These are phyloP conservation scores for Agonopterix alstromeriana DNA, from an alignment of 2,888 invertebrate genomes.

Conservation along the genomic window DNA sequence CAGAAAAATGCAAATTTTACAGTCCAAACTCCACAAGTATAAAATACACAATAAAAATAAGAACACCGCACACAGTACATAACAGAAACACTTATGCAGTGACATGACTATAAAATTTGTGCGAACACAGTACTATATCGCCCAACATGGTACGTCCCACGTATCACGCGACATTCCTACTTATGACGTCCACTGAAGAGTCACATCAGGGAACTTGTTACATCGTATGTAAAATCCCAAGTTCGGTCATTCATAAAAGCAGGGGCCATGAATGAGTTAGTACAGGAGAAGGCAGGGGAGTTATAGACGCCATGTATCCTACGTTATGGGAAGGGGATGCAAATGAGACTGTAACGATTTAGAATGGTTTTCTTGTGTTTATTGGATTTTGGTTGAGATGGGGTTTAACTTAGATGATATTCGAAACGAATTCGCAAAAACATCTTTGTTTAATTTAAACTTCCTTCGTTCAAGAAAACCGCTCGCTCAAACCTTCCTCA, in stretches of 20 bases:
- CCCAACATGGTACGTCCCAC: too few species aligned
- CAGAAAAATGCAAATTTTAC: not conserved
- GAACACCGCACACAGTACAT: not conserved
- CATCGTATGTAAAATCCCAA: not conserved
- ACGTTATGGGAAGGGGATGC: not conserved
- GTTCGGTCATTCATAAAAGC: conserved; percentile 7
- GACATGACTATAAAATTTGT: conserved; percentile 4
- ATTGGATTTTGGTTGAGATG: not conserved
- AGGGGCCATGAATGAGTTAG: conserved; percentile 8
- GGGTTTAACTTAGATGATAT: not conserved
- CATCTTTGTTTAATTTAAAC: too few species aligned
- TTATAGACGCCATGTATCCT: not conserved
- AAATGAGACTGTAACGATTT: not conserved
- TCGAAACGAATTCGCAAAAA: too few species aligned
- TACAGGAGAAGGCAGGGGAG: not conserved
- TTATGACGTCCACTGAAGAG: too few species aligned
- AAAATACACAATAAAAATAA: conserved; percentile 1
- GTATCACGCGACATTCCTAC: too few species aligned
- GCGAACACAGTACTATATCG: not conserved
- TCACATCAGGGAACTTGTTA: too few species aligned
- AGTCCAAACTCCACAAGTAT: not conserved
- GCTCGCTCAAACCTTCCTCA: too few species aligned
- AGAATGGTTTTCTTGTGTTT: not conserved
- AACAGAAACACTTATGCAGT: not conserved
- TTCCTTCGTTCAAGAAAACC: too few species aligned